These are phyloP conservation scores for Scophthalmus maximus DNA, from an alignment of 2,113 vertebrate genomes.

Conservation along the genomic window DNA sequence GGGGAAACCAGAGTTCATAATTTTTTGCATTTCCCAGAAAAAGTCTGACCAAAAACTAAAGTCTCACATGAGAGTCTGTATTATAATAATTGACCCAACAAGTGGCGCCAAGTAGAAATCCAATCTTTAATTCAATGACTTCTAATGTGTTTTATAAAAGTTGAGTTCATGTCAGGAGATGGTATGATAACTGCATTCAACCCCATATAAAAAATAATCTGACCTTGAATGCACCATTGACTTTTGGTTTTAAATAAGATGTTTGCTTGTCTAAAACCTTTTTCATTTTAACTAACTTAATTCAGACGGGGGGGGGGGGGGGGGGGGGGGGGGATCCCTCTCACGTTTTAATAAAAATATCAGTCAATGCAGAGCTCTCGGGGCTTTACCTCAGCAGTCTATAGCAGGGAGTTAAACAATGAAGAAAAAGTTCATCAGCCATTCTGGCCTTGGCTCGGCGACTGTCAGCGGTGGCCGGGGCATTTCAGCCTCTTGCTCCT, in stretches of 20 bases:
- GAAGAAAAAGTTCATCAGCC: conserved; percentile 58
- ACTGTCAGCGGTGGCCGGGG: conserved; percentile 51
- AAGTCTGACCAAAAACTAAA: too few species aligned
- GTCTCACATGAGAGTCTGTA: background rate
- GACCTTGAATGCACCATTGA: background rate
- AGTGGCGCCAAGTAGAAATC: background rate
- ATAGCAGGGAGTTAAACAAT: conserved; percentile 41
- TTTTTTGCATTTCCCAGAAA: background rate
- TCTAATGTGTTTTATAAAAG: background rate
- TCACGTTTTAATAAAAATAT: conserved; percentile 14
- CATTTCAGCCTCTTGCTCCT: conserved; percentile 64
- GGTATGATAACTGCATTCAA: background rate
- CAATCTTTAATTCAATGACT: background rate
- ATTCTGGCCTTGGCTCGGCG: conserved; percentile 35
- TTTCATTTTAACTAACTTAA: background rate
- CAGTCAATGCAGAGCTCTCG: conserved; percentile 13
- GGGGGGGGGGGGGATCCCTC: too few species aligned
- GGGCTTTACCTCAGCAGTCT: conserved; percentile 26
- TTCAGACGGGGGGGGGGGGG: too few species aligned
- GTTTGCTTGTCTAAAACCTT: too few species aligned
- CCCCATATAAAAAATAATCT: background rate
- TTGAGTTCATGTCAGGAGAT: background rate
- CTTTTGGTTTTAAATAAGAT: background rate
- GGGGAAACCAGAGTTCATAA: background rate
- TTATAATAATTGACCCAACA: background rate